Conservation (phyloP, 2,113 vertebrate species). For the Ivindomyrus marchei region DNA sequence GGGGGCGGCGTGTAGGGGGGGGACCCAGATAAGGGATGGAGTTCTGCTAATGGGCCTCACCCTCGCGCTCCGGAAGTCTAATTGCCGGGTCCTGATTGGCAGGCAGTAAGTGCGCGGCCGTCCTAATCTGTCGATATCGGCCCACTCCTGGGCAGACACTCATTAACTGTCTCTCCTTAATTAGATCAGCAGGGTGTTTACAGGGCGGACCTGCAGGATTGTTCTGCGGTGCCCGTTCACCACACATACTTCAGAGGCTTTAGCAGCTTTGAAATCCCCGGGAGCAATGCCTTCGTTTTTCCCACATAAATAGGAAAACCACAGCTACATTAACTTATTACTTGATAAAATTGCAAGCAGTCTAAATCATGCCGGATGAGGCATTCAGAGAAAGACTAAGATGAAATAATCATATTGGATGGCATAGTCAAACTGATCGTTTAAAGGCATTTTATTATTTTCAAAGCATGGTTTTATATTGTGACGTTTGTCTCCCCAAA, state of each 20-base stretch:
- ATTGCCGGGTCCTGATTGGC: slow-evolving; percentile 61
- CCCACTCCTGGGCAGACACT: slow-evolving; percentile 51
- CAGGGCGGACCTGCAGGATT: slow-evolving; percentile 32
- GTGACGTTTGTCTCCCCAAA: not conserved
- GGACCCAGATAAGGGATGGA: slow-evolving; percentile 43
- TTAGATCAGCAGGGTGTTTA: slow-evolving; percentile 53
- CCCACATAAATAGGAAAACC: not conserved
- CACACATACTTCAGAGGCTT: not conserved
- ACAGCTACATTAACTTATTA: not conserved
- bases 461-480: not conserved
- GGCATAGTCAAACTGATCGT: not conserved
- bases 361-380: not conserved
- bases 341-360: not conserved
- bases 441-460: not conserved
- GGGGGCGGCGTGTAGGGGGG: slow-evolving; percentile 34
- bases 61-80: slow-evolving; percentile 61
- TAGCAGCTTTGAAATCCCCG: slow-evolving; percentile 2
- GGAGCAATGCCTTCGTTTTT: not conserved
- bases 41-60: slow-evolving; percentile 62
- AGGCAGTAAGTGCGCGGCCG: slow-evolving; percentile 54
- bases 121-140: slow-evolving; percentile 59
- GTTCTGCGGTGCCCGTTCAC: slow-evolving; percentile 37
- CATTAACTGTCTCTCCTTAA: slow-evolving; percentile 58
- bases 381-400: not conserved
- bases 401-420: not conserved